Evolutionary conservation across 2,113 vertebrate genomes (phyloP), one percentile per base, ranked within the genome.

Genomic region (Megaleporinus macrocephalus): DNA sequence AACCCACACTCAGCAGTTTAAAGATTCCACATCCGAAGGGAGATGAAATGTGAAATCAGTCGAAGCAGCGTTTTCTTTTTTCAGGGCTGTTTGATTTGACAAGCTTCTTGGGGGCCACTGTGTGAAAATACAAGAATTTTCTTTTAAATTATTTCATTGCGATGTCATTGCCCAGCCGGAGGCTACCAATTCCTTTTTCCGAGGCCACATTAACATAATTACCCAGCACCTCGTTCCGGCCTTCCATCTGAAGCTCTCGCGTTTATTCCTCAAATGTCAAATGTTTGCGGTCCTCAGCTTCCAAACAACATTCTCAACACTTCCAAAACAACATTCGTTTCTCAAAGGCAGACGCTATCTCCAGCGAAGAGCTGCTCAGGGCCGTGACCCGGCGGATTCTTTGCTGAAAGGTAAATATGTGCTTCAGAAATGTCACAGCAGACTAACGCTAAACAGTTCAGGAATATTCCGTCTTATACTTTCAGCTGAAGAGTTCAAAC

Each of bases 121-220:
- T 93, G 88, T 89, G 91, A 93, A 92, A 89, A 89, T 88, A 92
- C 89, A 90, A 80, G 87, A 77, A 10, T 11, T 93, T 93, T n/a
- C n/a, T n/a, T n/a, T n/a, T 93, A 93, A 93, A 94, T 95, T 92
- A 93, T 90, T 92, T 92, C 89, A 89, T 90, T 79, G 77, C 82
- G 57, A 83, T 82, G 85, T 92, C 87, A 90, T 92, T 91, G 92
- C 86, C 86, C 89, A 11, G 90, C 91, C 86, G 73, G 81, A 73
- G 92, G 91, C 87, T 82, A 81, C 81, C 24, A 72, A 59, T 78
- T 86, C 16, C 84, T 77, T 88, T 4, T 89, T 89, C 89, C 90
- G 81, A 73, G 92, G 91, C 87, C 81, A 81, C 89, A 82, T 88
- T 90, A 90, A 85, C 85, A 87, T 88, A 89, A 90, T 86, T 89